These are phyloP conservation scores for Drosophila helvetica DNA, from an alignment of 2,888 invertebrate species.

Conservation along the genomic window DNA sequence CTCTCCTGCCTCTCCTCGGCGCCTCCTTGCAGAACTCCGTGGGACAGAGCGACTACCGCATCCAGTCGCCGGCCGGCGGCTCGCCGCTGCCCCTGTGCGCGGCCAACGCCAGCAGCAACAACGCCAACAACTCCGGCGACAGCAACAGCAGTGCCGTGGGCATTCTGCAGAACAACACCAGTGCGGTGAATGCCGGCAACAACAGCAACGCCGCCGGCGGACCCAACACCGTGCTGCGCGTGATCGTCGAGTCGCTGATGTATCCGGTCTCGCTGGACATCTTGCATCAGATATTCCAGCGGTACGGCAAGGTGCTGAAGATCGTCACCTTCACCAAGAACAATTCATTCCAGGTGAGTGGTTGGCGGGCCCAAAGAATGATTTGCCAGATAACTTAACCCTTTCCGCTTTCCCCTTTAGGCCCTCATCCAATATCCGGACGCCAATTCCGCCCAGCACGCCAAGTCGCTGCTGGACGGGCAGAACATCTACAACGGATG, in stretches of 20 bases:
- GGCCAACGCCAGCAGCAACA: constrained; percentile 79
- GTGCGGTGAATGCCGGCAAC: constrained; percentile 84
- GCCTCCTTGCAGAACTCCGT: constrained; percentile 90
- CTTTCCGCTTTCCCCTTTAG: constrained; percentile 88
- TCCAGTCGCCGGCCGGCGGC: constrained; percentile 86
- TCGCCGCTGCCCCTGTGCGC: constrained; percentile 88
- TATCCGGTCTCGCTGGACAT: constrained; percentile 99
- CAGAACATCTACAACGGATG: constrained; percentile 99
- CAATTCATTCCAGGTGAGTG: constrained; percentile 88
- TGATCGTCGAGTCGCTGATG: constrained; percentile 99
- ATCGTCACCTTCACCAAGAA: constrained; percentile 99
- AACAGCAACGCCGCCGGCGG: constrained; percentile 87
- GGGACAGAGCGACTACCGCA: constrained; percentile 92
- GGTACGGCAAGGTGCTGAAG: constrained; percentile 99
- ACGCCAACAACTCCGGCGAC: constrained; percentile 78
- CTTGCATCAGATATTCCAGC: constrained; percentile 98
- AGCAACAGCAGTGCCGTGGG: constrained; percentile 80
- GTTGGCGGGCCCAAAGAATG: no score
- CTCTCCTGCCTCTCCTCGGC: constrained; percentile 25
- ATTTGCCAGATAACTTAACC: background rate
- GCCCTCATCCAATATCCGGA: constrained; percentile 99
- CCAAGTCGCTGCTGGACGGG: constrained; percentile 98
- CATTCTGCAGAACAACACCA: constrained; percentile 85
- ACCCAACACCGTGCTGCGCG: constrained; percentile 97
- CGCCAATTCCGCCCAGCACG: constrained; percentile 97